A percentile compares a stretch with the other conserved stretches of the same genome.
phyloP scores from a whole-genome alignment of 2,888 invertebrate genomes.

The Leptinotarsa haldemani region DNA sequence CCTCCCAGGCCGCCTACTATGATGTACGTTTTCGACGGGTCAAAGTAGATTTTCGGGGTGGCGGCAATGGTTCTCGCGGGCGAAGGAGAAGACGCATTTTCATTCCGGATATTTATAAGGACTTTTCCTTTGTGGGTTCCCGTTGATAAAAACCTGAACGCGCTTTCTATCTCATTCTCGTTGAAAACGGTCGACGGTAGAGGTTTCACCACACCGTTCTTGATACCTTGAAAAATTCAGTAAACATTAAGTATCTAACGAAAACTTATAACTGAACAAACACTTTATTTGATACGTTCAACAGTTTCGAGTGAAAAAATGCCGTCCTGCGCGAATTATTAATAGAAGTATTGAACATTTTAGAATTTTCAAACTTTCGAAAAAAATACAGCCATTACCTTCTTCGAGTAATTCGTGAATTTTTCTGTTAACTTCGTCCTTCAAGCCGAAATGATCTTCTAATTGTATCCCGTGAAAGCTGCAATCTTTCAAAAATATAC shows the following conservation, averaged over 20 bases:
- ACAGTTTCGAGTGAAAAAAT: too few relatives aligned
- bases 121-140: conserved; percentile 87
- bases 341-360: too few relatives aligned
- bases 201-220: conserved; percentile 77
- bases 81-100: conserved; percentile 34
- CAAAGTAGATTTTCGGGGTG: conserved; percentile 47
- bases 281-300: too few relatives aligned
- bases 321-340: too few relatives aligned
- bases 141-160: conserved; percentile 74
- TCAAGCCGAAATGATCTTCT: conserved; percentile 73
- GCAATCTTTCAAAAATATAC: conserved; percentile 76
- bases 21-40: conserved; percentile 59
- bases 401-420: conserved; percentile 70
- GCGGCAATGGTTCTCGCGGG: conserved; percentile 44
- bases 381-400: conserved; percentile 54
- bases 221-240: conserved; percentile 64
- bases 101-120: conserved; percentile 62
- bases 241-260: too few relatives aligned
- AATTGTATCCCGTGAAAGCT: conserved; percentile 80
- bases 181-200: conserved; percentile 74
- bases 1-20: conserved; percentile 72
- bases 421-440: conserved; percentile 67
- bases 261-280: too few relatives aligned
- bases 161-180: conserved; percentile 75
- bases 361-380: neutral